Evolutionary conservation across 2,888 invertebrate species (phyloP).

Genomic region (Epistrophe eligans): DNA sequence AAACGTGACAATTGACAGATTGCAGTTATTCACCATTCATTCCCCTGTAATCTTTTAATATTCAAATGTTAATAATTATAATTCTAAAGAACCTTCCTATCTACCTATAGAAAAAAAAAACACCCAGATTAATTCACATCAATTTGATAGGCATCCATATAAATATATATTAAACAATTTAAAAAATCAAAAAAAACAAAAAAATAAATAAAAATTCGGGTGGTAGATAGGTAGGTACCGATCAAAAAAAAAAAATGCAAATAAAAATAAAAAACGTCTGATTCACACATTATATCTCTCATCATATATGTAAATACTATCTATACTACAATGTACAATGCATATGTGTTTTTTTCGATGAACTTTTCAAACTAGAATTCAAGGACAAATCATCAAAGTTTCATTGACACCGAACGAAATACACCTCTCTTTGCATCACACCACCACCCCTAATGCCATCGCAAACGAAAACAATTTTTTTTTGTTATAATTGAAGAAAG

Average conservation of each 20-base stretch:
- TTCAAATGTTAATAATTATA: constrained; percentile 11
- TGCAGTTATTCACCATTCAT: neutral
- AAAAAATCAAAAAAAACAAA: constrained; percentile 9
- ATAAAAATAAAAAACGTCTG: constrained; percentile 40
- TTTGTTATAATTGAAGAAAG: constrained; percentile 59
- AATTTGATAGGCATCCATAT: constrained; percentile 43
- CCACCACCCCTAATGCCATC: constrained; percentile 65
- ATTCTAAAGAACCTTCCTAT: neutral
- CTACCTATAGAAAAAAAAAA: neutral
- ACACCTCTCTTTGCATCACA: constrained; percentile 49
- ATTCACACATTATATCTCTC: constrained; percentile 56
- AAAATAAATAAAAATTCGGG: constrained; percentile 1
- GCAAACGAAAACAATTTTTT: constrained; percentile 60
- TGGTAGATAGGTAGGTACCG: neutral
- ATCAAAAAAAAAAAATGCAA: constrained; percentile 18
- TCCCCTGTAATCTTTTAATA: neutral
- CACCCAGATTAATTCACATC: constrained; percentile 17
- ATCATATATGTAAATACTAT: neutral
- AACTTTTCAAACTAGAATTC: constrained; percentile 76
- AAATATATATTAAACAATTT: constrained; percentile 53
- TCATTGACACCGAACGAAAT: constrained; percentile 71
- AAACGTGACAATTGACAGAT: neutral
- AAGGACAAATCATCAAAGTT: constrained; percentile 75
- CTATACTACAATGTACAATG: neutral
- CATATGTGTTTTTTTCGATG: constrained; percentile 47